These are phyloP conservation scores for Amiota minor DNA, from an alignment of 2,888 invertebrate species.

Conservation along the genomic window DNA sequence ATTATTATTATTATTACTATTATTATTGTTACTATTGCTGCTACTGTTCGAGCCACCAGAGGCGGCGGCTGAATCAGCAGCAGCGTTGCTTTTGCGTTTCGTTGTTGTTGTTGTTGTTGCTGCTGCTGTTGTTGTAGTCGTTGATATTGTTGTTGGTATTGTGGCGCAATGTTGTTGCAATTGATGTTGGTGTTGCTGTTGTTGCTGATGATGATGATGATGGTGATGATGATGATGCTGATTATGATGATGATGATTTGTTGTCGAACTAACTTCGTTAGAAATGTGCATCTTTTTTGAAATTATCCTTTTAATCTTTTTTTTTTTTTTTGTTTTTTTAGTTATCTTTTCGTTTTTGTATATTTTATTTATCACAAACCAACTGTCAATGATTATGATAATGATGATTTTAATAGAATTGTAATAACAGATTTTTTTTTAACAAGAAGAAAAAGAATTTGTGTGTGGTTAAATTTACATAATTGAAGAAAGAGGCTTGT, in stretches of 20 bases:
- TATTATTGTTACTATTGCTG: conserved; percentile 49
- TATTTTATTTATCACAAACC: conserved; percentile 15
- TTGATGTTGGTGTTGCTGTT: conserved; percentile 47
- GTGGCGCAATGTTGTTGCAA: conserved; percentile 1
- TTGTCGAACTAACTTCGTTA: conserved; percentile 85
- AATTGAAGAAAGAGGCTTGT: not conserved
- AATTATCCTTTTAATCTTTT: too few species aligned
- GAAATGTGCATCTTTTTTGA: conserved; percentile 82
- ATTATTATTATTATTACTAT: conserved; percentile 53
- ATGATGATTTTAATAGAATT: too few species aligned
- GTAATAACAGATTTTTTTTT: not conserved
- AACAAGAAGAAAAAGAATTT: not conserved
- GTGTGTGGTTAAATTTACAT: not conserved
- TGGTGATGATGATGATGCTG: conserved; percentile 54
- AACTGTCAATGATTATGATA: not conserved
- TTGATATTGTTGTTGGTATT: conserved; percentile 45
- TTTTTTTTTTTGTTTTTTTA: conserved; percentile 27
- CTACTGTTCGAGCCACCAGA: conserved; percentile 35
- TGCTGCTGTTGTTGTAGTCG: conserved; percentile 52
- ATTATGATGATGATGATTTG: conserved; percentile 75
- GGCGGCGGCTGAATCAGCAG: conserved; percentile 27
- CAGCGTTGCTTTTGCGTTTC: conserved; percentile 42
- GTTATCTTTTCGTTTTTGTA: not conserved
- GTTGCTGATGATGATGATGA: conserved; percentile 47
- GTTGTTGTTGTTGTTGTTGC: conserved; percentile 48